Base-by-base conservation (phyloP, 2,888 invertebrate species). In the Zelleria hepariella region DNA sequence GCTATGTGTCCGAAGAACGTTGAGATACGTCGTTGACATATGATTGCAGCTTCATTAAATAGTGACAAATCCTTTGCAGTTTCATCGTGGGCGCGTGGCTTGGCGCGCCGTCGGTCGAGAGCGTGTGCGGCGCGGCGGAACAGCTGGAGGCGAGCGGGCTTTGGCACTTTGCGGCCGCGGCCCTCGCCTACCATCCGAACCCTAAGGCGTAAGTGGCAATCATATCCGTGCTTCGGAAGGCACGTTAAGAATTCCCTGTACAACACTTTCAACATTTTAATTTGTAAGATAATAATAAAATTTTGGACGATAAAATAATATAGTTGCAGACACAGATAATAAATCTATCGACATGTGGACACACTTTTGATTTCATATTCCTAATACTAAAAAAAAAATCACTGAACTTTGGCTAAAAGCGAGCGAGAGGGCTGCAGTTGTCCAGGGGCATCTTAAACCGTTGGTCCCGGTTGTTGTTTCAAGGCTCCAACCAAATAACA, bases 151-250 rank as follows among this genome's bases (percentile, higher is more conserved):
- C 94, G 26, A 80, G 92, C 59, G 96, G 94, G 0, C 82, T 94
- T 25, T 98, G 97, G 96, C 94, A 96, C 51, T 95, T 96, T 92
- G 94, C 97, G 0, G 90, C 96, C 25, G 97, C 95, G 75, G 95
- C 94, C 0, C 82, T 96, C 24, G 75, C 93, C 0, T 94, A 94
- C 74, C 87, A 94, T 18, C 90, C 92, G 10, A 86, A 94, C 60
- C 78, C 79, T 2, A n/a, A 1, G 0, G 73, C 71, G 87, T 88
- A 60, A 65, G 64, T 62, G 27, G n/a, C n/a, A n/a, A n/a, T n/a
- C n/a, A n/a, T n/a, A n/a, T n/a, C n/a, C n/a, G n/a, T n/a, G n/a
- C n/a, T n/a, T n/a, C n/a, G n/a, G n/a, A n/a, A n/a, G n/a, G n/a
- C n/a, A n/a, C n/a, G n/a, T n/a, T 54, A 51, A n/a, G 10, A 23